These are phyloP conservation scores for Myocastor coypus DNA, from an alignment of 2,113 vertebrate genomes.

Conservation along the genomic window DNA sequence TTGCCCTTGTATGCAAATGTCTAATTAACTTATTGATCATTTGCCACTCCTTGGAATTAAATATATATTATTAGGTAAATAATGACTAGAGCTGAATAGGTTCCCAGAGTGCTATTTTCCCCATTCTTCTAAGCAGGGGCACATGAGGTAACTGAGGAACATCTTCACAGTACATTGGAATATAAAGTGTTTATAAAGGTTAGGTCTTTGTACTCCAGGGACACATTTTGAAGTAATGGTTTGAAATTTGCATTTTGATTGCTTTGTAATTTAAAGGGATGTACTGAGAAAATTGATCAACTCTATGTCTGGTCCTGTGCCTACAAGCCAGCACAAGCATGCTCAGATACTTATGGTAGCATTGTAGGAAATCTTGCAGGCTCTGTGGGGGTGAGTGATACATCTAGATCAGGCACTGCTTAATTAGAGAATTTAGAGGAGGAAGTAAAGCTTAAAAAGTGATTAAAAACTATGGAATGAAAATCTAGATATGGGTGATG, in stretches of 20 bases:
- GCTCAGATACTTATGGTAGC: slow-evolving; percentile 46
- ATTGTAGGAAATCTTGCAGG: slow-evolving; percentile 46
- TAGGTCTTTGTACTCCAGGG: slow-evolving; percentile 26
- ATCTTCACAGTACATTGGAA: neutral
- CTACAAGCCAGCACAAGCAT: slow-evolving; percentile 63
- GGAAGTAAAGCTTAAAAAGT: slow-evolving; percentile 66
- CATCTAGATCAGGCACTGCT: slow-evolving; percentile 63
- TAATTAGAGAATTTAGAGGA: slow-evolving; percentile 76
- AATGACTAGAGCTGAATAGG: neutral
- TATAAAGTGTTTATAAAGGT: neutral
- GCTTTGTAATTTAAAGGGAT: slow-evolving; percentile 66
- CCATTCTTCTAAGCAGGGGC: neutral
- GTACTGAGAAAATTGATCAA: slow-evolving; percentile 48
- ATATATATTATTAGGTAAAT: slow-evolving; percentile 52
- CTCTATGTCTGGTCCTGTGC: slow-evolving; percentile 44
- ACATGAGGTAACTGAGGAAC: neutral
- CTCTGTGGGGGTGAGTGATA: slow-evolving; percentile 60
- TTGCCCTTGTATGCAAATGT: neutral
- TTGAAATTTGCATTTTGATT: slow-evolving; percentile 31
- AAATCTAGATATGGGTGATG: slow-evolving; percentile 64
- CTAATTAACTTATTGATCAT: neutral
- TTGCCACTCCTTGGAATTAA: slow-evolving; percentile 13
- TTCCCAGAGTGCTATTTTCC: neutral
- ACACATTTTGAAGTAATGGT: slow-evolving; percentile 1
- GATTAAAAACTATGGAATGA: slow-evolving; percentile 69